Base-by-base conservation (phyloP, 2,113 vertebrate species). In the Thymallus thymallus region DNA sequence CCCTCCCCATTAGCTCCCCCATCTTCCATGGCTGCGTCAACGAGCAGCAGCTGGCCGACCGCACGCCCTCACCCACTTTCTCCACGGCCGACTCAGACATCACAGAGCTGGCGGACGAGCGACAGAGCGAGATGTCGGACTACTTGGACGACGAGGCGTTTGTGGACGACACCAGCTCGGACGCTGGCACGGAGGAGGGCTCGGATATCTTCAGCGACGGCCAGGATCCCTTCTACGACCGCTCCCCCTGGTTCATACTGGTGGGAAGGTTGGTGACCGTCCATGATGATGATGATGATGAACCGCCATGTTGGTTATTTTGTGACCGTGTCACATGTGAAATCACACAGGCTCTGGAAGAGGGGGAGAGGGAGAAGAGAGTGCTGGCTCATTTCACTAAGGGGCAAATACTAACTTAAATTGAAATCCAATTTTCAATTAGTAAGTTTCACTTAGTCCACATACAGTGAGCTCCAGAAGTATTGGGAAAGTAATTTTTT, bases 161-260 rank as follows among this genome's bases (percentile, higher is more conserved):
- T 81, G 97, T 97, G 93, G 98, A 99, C 74, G 98, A 99, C 89
- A 96, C 97, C 77, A 96, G 98, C 94, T 99, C 98, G 6, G 98
- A 99, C 77, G 95, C 93, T n/a, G 97, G 98, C 83, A 98, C 94
- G 1, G 97, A 98, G 90, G 98, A 99, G 91, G 97, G 96, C 87
- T 98, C 97, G 3, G 98, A 99, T 82, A 95, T 98, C 93, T 99
- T 98, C 95, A 96, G 94, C 85, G 98, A 99, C 48, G 98, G 98
- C 88, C 97, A 96, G 82, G 98, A 99, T 92, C 98, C 98, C 72
- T 99, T 99, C 95, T 99, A 99, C 80, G 98, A 99, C 95, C 96
- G 98, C 82, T 98, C 97, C 93, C 97, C 98, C 88, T 99, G 98
- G 98, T 99, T 99, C 96, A 99, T 96, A 94, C 96, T 99, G 93